Percentiles rank a stretch among this genome's conserved stretches.
Evolutionary conservation across 2,888 invertebrate genomes (phyloP).

Genomic region (Miltochrista miniata): DNA sequence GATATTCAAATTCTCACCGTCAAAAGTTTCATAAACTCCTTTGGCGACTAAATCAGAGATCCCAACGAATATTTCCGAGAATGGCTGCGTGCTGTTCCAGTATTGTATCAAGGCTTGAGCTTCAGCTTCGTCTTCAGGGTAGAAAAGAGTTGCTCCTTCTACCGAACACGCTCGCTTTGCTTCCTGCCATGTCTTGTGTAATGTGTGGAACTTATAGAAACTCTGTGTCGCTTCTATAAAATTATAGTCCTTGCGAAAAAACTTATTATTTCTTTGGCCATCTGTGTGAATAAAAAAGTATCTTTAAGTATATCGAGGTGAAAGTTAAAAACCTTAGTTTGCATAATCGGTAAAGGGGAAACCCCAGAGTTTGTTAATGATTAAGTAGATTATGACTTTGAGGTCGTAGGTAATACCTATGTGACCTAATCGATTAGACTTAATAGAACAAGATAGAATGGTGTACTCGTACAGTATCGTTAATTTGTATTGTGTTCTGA

Average conservation of each 20-base stretch:
- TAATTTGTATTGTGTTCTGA: too few species aligned
- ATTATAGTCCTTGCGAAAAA: conserved; percentile 64
- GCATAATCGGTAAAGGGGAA: neutral
- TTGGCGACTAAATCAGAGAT: neutral
- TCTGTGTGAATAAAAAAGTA: conserved; percentile 39
- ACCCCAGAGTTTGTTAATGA: neutral
- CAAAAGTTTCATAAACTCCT: neutral
- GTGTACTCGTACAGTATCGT: neutral
- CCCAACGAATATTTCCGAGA: neutral
- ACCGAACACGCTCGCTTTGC: conserved; percentile 53
- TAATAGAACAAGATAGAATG: too few species aligned
- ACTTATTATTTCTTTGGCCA: conserved; percentile 49
- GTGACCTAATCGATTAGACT: too few species aligned
- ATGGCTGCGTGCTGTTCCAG: conserved; percentile 39
- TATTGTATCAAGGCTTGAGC: conserved; percentile 39
- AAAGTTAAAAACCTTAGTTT: neutral
- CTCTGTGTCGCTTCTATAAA: conserved; percentile 47
- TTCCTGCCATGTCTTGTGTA: conserved; percentile 52
- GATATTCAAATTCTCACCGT: neutral
- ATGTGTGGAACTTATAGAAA: conserved; percentile 54
- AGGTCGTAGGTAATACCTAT: conserved; percentile 1
- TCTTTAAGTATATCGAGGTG: neutral
- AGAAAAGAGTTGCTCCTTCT: conserved; percentile 62
- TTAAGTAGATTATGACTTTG: neutral
- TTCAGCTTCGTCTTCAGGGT: conserved; percentile 56